Evolutionary conservation across 2,797 vertebrate species (phyloP).

Genomic region (Schizopygopsis pylzovi): DNA sequence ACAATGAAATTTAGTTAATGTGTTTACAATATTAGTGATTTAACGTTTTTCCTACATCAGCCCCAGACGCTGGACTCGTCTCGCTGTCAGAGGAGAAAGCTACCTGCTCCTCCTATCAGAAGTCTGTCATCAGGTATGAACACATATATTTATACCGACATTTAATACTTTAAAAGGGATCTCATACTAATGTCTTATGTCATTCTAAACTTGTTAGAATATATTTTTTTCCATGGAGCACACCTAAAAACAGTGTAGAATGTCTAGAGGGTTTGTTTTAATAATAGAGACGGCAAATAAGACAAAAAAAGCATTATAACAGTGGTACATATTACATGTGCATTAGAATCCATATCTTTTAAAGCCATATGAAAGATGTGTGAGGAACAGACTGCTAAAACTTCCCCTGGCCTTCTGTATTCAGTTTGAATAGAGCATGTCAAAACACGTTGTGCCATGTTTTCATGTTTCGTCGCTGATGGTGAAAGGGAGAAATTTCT

Average conservation of each 20-base stretch:
- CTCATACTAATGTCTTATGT: neutral
- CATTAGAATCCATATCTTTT: neutral
- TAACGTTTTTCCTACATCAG: constrained; percentile 72
- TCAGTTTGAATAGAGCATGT: neutral
- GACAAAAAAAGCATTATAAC: neutral
- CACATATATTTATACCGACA: neutral
- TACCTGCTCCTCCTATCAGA: constrained; percentile 92
- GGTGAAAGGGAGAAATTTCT: neutral
- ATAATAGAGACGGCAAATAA: neutral
- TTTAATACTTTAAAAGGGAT: neutral
- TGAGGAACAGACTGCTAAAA: neutral
- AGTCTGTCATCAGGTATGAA: constrained; percentile 71
- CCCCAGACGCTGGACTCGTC: constrained; percentile 94
- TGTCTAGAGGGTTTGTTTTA: neutral
- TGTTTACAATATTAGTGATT: neutral
- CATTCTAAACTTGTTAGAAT: neutral
- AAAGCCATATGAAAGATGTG: no score
- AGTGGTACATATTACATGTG: no score
- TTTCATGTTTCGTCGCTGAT: neutral
- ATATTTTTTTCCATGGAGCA: neutral
- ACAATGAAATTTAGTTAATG: neutral
- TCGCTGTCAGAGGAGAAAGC: constrained; percentile 94
- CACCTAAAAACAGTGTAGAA: neutral
- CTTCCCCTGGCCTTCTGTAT: neutral
- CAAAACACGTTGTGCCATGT: neutral